These are phyloP conservation scores for Asobara japonica DNA, from an alignment of 1,140 invertebrate genomes.

Conservation along the genomic window DNA sequence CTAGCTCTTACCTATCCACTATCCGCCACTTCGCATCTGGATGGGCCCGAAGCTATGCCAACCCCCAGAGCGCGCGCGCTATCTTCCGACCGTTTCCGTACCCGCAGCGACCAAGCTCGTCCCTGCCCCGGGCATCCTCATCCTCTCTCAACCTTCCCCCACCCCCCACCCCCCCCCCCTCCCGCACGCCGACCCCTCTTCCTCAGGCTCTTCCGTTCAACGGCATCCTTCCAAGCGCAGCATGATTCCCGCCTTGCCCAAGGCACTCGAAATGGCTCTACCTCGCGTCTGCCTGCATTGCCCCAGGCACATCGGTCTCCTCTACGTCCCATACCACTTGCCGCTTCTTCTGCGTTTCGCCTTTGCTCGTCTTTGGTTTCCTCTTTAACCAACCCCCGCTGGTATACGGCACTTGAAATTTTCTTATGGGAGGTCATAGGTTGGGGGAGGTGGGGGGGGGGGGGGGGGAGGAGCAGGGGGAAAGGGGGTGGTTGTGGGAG, in stretches of 20 bases:
- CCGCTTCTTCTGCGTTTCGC: conserved; percentile 24
- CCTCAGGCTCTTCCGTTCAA: conserved; percentile 15
- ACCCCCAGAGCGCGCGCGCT: conserved; percentile 39
- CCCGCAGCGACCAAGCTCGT: conserved; percentile 47
- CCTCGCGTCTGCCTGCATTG: conserved; percentile 58
- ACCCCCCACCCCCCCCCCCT: conserved; percentile 27
- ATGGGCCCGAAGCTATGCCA: conserved; percentile 22
- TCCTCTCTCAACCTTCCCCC: conserved; percentile 30
- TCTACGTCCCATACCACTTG: conserved; percentile 35
- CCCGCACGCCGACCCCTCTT: neutral
- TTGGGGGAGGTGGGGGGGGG: no score
- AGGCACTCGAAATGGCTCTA: conserved; percentile 55
- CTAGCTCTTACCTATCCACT: conserved; percentile 27
- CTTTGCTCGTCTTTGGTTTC: conserved; percentile 30
- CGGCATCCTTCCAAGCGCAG: conserved; percentile 40
- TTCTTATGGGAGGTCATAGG: no score
- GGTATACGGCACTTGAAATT: neutral
- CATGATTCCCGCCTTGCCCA: conserved; percentile 50
- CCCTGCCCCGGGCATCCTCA: conserved; percentile 27
- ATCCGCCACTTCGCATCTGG: conserved; percentile 27
- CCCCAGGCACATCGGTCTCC: conserved; percentile 42
- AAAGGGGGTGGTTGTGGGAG: no score
- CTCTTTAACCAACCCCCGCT: conserved; percentile 23
- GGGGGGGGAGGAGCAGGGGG: no score
- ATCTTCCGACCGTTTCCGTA: conserved; percentile 55